phyloP scores from a whole-genome alignment of 2,113 vertebrate species.

The Sorex fumeus region DNA sequence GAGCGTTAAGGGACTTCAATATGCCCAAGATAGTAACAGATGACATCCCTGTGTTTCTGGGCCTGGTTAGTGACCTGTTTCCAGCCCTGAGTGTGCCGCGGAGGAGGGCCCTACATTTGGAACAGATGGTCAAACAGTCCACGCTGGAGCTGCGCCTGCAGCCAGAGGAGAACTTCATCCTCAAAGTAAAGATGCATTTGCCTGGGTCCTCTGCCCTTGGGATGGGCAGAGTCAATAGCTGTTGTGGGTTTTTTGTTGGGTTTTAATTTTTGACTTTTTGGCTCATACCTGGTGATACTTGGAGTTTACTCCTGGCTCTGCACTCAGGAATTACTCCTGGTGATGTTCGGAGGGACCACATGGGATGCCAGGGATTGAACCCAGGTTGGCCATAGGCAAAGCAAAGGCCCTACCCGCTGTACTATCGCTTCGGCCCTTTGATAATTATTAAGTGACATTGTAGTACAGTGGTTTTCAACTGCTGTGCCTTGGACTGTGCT shows the following conservation, averaged over 20 bases:
- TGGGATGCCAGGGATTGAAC: no score
- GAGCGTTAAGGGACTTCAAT: constrained; percentile 93
- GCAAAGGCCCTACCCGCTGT: no score
- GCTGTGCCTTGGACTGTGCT: no score
- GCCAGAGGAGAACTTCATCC: constrained; percentile 93
- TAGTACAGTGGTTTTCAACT: neutral
- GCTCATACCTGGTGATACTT: no score
- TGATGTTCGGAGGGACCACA: no score
- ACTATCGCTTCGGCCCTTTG: no score
- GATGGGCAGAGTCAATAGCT: constrained; percentile 59
- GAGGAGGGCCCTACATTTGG: constrained; percentile 89
- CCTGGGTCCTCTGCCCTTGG: constrained; percentile 44
- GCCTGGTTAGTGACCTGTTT: constrained; percentile 93
- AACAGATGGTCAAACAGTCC: constrained; percentile 90
- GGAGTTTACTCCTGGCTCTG: no score
- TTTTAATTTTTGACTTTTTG: no score
- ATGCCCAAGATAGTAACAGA: constrained; percentile 93
- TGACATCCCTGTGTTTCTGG: constrained; percentile 91
- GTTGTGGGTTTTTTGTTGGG: no score
- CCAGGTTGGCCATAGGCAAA: no score
- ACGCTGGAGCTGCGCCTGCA: constrained; percentile 92
- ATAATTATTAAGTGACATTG: constrained; percentile 50
- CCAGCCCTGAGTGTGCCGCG: constrained; percentile 91
- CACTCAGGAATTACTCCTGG: no score
- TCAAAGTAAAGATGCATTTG: constrained; percentile 88